These are phyloP conservation scores for Seriola dumerili DNA, from an alignment of 2,113 vertebrate genomes.

Conservation along the genomic window DNA sequence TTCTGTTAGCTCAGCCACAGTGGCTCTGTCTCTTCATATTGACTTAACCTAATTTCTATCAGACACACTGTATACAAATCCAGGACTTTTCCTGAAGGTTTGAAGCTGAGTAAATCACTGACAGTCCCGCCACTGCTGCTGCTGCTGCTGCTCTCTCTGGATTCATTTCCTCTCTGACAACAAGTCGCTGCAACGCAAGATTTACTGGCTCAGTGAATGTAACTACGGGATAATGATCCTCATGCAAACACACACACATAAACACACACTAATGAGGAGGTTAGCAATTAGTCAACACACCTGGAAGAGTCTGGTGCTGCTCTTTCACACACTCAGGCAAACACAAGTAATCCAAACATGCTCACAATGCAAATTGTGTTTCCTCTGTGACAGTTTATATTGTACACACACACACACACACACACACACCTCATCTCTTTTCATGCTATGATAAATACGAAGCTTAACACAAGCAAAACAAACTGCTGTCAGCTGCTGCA, in stretches of 20 bases:
- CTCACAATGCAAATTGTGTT: neutral
- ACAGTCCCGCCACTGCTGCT: neutral
- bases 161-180: slow-evolving; percentile 20
- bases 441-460: slow-evolving; percentile 10
- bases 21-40: slow-evolving; percentile 1
- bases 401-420: neutral
- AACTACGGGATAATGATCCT: slow-evolving; percentile 35
- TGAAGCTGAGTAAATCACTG: slow-evolving; percentile 11
- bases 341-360: slow-evolving; percentile 12
- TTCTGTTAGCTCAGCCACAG: slow-evolving; percentile 12
- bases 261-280: slow-evolving; percentile 42
- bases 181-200: slow-evolving; percentile 7
- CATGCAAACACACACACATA: neutral
- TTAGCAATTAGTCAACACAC: slow-evolving; percentile 38
- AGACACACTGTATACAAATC: slow-evolving; percentile 31
- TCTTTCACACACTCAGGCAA: neutral
- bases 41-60: slow-evolving; percentile 33
- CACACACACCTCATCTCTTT: neutral
- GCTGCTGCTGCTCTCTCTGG: neutral
- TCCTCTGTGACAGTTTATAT: slow-evolving; percentile 21
- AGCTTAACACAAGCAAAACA: slow-evolving; percentile 27
- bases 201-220: slow-evolving; percentile 35
- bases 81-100: slow-evolving; percentile 5
- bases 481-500: slow-evolving; percentile 25
- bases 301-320: neutral